phyloP scores from a whole-genome alignment of 2,113 vertebrate species.

The Silurus asotus region DNA sequence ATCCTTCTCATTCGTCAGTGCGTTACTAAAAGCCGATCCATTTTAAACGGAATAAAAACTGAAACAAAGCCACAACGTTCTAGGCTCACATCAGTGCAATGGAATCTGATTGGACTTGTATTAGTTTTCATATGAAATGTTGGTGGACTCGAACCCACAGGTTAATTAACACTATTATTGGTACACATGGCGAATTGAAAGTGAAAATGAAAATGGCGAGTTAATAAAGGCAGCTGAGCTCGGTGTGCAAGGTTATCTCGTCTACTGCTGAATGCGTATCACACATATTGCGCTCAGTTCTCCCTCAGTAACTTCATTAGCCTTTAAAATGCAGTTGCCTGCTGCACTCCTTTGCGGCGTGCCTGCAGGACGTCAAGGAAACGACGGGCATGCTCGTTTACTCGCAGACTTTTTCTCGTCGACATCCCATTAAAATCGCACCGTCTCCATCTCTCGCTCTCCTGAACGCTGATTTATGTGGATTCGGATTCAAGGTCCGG shows the following conservation, averaged over 20 bases:
- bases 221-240: slow-evolving; percentile 27
- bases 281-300: slow-evolving; percentile 23
- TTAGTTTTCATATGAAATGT: background rate
- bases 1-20: background rate
- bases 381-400: slow-evolving; percentile 29
- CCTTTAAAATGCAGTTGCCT: slow-evolving; percentile 46
- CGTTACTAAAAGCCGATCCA: background rate
- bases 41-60: background rate
- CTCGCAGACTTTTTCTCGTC: slow-evolving; percentile 9
- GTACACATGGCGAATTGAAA: slow-evolving; percentile 7
- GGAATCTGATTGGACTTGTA: background rate
- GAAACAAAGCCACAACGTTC: no score
- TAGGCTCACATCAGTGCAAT: background rate
- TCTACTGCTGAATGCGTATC: slow-evolving; percentile 7
- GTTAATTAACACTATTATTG: slow-evolving; percentile 43
- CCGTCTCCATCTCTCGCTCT: slow-evolving; percentile 11
- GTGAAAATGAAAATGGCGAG: background rate
- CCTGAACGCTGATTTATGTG: slow-evolving; percentile 31
- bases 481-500: slow-evolving; percentile 38
- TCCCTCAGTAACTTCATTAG: slow-evolving; percentile 46
- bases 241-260: background rate
- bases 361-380: slow-evolving; percentile 22
- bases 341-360: slow-evolving; percentile 6
- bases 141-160: slow-evolving; percentile 13
- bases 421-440: slow-evolving; percentile 43